Evolutionary conservation across 2,888 invertebrate species (phyloP).

Genomic region (Therioaphis trifolii): DNA sequence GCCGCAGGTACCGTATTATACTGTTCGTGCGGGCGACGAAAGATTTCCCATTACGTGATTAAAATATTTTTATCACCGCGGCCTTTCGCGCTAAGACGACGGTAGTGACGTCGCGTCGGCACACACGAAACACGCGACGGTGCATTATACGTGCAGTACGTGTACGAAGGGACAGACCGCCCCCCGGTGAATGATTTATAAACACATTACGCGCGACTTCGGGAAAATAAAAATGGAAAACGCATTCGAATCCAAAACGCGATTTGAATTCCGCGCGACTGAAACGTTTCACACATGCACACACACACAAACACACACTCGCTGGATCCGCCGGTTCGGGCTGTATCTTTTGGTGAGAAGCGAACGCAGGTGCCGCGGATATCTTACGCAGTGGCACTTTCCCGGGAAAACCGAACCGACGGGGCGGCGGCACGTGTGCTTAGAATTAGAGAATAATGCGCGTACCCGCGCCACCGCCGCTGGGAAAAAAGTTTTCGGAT

Average conservation of each 20-base stretch:
- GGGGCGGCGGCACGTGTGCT: slow-evolving; percentile 9
- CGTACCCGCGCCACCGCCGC: too few species aligned
- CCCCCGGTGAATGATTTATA: not conserved
- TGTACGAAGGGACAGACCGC: too few species aligned
- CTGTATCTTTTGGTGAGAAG: slow-evolving; percentile 47
- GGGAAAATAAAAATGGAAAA: not conserved
- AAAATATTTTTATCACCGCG: slow-evolving; percentile 4
- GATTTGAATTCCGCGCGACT: slow-evolving; percentile 44
- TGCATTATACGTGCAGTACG: not conserved
- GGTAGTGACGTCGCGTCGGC: too few species aligned
- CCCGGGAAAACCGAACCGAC: slow-evolving; percentile 19
- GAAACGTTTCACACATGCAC: slow-evolving; percentile 15
- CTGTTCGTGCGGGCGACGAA: not conserved
- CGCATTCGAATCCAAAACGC: slow-evolving; percentile 23
- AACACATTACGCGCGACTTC: too few species aligned
- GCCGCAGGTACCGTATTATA: too few species aligned
- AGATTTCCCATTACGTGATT: slow-evolving; percentile 22
- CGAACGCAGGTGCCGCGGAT: slow-evolving; percentile 34
- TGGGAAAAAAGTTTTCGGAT: not conserved
- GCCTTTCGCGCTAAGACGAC: too few species aligned
- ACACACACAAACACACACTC: too few species aligned
- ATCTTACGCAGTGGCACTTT: not conserved
- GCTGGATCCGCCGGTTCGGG: slow-evolving; percentile 39
- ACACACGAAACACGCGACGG: too few species aligned
- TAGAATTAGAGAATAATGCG: slow-evolving; percentile 42